Conservation (phyloP, 2,113 vertebrate species). For the Tringa solitaria region DNA sequence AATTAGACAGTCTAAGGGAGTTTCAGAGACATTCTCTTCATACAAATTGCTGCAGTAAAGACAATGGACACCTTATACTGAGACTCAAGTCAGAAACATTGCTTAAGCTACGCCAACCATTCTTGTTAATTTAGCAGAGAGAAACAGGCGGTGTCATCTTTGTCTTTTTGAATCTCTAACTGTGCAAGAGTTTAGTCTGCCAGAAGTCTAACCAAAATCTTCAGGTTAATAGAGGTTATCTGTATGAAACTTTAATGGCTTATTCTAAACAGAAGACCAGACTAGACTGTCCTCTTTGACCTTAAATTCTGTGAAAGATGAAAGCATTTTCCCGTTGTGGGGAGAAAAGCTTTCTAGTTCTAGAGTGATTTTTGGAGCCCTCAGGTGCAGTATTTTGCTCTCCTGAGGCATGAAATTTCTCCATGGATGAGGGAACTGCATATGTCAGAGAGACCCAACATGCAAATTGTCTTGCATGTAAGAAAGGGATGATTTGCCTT, state of each 20-base stretch:
- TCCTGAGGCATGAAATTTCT: not conserved
- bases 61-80: not conserved
- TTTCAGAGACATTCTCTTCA: not conserved
- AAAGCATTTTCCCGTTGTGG: not conserved
- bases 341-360: constrained; percentile 45
- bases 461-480: not conserved
- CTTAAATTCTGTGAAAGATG: constrained; percentile 29
- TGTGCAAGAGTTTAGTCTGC: not conserved
- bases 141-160: not conserved
- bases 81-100: constrained; percentile 16
- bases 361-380: not conserved
- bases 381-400: not conserved
- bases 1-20: not conserved
- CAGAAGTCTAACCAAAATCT: not conserved
- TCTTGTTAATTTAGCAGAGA: not conserved
- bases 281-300: not conserved
- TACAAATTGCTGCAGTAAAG: not conserved
- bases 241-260: not conserved
- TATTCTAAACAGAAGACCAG: not conserved
- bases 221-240: not conserved
- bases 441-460: not conserved
- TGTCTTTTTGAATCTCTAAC: not conserved
- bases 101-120: not conserved
- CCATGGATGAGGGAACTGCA: not conserved
- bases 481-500: not conserved